Percentiles rank a stretch among this genome's conserved stretches.
phyloP scores from a whole-genome alignment of 2,888 invertebrate genomes.

The Drosophila sordidula region DNA sequence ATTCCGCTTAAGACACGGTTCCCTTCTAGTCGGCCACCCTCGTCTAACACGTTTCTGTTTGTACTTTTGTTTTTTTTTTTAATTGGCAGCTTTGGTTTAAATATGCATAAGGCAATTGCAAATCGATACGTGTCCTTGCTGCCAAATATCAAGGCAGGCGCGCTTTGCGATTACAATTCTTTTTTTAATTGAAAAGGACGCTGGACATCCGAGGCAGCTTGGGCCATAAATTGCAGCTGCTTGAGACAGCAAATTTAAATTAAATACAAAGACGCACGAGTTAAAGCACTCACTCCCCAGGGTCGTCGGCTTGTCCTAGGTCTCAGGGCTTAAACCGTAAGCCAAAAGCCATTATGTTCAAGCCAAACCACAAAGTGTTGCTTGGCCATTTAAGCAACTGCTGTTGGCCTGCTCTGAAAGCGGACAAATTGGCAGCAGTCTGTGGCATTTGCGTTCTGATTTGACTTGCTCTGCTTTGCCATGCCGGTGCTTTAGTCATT shows the following conservation, averaged over 20 bases:
- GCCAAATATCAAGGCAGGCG: conserved; percentile 14
- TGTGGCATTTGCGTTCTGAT: conserved; percentile 45
- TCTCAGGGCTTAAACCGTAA: conserved; percentile 11
- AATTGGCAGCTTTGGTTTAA: conserved; percentile 22
- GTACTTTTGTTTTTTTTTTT: neutral
- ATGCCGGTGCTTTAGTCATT: conserved; percentile 45
- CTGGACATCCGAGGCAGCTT: neutral
- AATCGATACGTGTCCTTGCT: conserved; percentile 38
- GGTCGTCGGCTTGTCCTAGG: neutral
- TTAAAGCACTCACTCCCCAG: conserved; percentile 27
- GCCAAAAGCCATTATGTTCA: conserved; percentile 36
- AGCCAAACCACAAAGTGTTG: conserved; percentile 41
- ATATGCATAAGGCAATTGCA: conserved; percentile 33
- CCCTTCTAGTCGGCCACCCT: neutral
- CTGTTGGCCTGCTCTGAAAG: conserved; percentile 3
- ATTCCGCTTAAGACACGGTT: neutral
- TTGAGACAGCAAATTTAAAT: conserved; percentile 50
- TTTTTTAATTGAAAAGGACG: conserved; percentile 54
- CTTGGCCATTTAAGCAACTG: conserved; percentile 37
- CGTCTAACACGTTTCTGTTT: neutral
- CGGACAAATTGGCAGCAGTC: conserved; percentile 44
- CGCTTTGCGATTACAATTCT: conserved; percentile 11
- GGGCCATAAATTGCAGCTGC: conserved; percentile 60
- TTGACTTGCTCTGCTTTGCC: conserved; percentile 16
- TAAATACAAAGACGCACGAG: conserved; percentile 27